Evolutionary conservation across 1,140 invertebrate species (phyloP), one percentile per base, ranked within the genome.

Genomic region (Camponotus floridanus): DNA sequence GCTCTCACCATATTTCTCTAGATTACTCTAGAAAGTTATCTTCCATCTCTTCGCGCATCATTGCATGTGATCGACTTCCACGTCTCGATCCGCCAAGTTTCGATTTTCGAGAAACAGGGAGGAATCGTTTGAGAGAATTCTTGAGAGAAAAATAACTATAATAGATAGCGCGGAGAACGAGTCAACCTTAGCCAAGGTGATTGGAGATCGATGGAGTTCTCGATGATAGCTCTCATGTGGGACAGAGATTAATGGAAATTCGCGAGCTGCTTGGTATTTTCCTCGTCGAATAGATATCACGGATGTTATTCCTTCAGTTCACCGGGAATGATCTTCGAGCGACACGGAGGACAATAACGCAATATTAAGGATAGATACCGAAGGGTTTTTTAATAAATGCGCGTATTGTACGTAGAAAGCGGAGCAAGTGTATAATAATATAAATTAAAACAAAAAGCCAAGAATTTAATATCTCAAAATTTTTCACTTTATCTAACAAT

Each of bases 161-260:
- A 45, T 45, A 45, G 13, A 33, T 70, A 45, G 31, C 64, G 62
- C 48, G 48, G 42, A 45, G 74, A 7, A 73, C 31, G 21, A 80
- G 74, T 89, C 83, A 48, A 81, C 87, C 83, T 89, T 88, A 67
- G 42, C 15, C 83, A 80, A 88, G 68, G 62, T 88, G 83, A 89
- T 89, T 76, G 39, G 51, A 74, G 87, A 88, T 86, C 68, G 87
- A 88, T 88, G 86, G 4, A 26, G 8, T 59, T 33, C 18, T n/a
- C 62, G 55, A 62, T 67, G 59, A 55, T 78, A 76, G 55, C 61
- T 48, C 70, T 11, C 67, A 11, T 51, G 15, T 18, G 42, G 39
- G 48, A 57, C 68, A 55, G 42, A 51, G 65, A 42, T 64, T 71
- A 71, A 81, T 76, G 83, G 70, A 76, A 88, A 86, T 88, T 89